phyloP scores from a whole-genome alignment of 2,797 vertebrate genomes.

The Prionace glauca region DNA sequence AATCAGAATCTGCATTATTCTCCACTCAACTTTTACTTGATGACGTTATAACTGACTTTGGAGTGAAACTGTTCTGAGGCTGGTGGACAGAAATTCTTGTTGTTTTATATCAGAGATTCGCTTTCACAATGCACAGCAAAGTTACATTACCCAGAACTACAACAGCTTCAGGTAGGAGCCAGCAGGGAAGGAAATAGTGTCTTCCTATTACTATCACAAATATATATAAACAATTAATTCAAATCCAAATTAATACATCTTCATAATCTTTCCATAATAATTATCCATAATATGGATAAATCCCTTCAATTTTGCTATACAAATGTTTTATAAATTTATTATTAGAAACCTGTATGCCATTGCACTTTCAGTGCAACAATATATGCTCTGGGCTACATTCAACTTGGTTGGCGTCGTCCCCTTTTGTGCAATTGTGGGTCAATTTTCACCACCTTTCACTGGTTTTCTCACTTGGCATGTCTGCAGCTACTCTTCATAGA shows the following conservation, averaged over 20 bases:
- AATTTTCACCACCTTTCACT: not conserved
- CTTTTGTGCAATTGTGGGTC: not conserved
- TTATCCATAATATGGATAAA: not conserved
- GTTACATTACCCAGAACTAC: not conserved
- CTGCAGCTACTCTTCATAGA: not conserved
- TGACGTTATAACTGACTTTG: not conserved
- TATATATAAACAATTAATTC: not conserved
- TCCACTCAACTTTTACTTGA: not conserved
- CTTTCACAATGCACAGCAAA: not conserved
- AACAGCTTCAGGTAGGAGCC: not conserved
- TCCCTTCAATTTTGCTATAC: not conserved
- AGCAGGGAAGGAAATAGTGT: too few species aligned
- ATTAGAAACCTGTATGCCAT: not conserved
- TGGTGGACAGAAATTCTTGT: not conserved
- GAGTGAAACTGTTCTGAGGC: not conserved
- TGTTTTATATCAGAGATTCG: not conserved
- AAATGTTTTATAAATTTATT: not conserved
- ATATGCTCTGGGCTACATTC: not conserved
- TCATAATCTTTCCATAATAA: not conserved
- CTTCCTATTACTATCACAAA: not conserved
- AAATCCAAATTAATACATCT: not conserved
- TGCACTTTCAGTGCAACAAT: not conserved
- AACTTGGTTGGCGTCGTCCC: not conserved
- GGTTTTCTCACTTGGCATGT: not conserved
- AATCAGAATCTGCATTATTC: not conserved